phyloP scores from a whole-genome alignment of 2,888 invertebrate species.

The Trissonchulus latispiculum region DNA sequence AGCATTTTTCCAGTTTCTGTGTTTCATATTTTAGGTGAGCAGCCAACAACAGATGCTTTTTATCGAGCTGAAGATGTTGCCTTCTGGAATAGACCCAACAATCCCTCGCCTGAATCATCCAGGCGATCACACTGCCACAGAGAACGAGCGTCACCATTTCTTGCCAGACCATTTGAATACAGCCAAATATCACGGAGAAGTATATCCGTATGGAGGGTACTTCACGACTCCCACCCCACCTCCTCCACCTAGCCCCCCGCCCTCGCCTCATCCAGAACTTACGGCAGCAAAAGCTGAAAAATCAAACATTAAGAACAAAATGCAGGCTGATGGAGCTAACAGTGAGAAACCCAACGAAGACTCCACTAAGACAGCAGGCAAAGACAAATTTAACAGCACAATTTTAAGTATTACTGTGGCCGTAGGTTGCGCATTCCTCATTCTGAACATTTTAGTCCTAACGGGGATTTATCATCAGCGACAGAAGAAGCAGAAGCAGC shows the following conservation, averaged over 20 bases:
- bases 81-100: conserved; percentile 42
- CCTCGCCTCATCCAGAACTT: conserved; percentile 10
- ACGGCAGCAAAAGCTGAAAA: conserved; percentile 1
- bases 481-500: conserved; percentile 34
- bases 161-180: conserved; percentile 36
- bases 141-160: conserved; percentile 36
- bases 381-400: conserved; percentile 26
- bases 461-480: conserved; percentile 36
- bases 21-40: conserved; percentile 30
- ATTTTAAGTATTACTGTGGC: conserved; percentile 33
- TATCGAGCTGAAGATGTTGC: conserved; percentile 39
- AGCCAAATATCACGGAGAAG: conserved; percentile 37
- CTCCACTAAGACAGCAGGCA: not conserved
- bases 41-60: conserved; percentile 38
- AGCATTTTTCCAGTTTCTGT: too few species aligned
- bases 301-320: too few species aligned
- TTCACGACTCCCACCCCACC: conserved; percentile 41
- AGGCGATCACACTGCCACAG: conserved; percentile 29
- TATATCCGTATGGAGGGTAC: conserved; percentile 32
- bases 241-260: conserved; percentile 26
- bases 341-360: not conserved
- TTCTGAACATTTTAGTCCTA: conserved; percentile 38
- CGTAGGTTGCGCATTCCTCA: conserved; percentile 36
- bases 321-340: not conserved
- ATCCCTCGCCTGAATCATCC: too few species aligned